Evolutionary conservation across 30 jellyfish, hydroid and myxozoan species (phyloP), one percentile per base, ranked within the genome.

Genomic region (Rhopilema esculentum): DNA sequence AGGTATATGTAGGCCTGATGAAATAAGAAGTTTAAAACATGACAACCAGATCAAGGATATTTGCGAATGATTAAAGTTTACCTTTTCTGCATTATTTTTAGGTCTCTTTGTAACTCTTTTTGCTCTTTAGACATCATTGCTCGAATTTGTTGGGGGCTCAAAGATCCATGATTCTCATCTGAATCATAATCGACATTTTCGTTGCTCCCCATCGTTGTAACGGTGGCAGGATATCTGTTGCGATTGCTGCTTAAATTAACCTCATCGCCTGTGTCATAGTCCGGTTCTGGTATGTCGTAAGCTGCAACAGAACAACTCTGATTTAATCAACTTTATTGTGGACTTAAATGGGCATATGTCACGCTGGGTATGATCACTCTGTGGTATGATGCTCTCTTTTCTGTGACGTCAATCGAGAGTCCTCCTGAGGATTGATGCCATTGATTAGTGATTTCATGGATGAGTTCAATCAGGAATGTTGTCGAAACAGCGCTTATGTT

Each of bases 41-140:
- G n/a, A n/a, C n/a, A n/a, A n/a, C n/a, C n/a, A n/a, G n/a, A 12
- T 12, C 57, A 40, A 6, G 12, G 9, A 12, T 40, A 40, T 40
- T 6, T 6, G 57, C 57, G 57, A 40, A 6, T 2, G 57, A 40
- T n/a, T n/a, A 40, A 65, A 33, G 0, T 51, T 28, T 78, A 88
- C 96, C 96, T 53, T 79, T 82, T 71, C 24, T 88, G 96, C 91
- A 79, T 79, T 20, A 88, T 76, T 61, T 88, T 88, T 25, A 88
- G 89, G 71, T 88, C 96, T 71, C 88, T 88, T 49, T 88, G 89
- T 76, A 88, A 72, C 7, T 80, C 91, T 64, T 88, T 79, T 51
- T 76, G 90, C 32, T 88, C 96, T 73, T 71, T 88, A 1, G 96
- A 88, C 96, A 76, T 79, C 91, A 79, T 72, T 25, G 79, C 64